Percentiles rank a stretch among this genome's conserved stretches.
phyloP scores from a whole-genome alignment of 2,113 vertebrate species.

The Cinclus cinclus region DNA sequence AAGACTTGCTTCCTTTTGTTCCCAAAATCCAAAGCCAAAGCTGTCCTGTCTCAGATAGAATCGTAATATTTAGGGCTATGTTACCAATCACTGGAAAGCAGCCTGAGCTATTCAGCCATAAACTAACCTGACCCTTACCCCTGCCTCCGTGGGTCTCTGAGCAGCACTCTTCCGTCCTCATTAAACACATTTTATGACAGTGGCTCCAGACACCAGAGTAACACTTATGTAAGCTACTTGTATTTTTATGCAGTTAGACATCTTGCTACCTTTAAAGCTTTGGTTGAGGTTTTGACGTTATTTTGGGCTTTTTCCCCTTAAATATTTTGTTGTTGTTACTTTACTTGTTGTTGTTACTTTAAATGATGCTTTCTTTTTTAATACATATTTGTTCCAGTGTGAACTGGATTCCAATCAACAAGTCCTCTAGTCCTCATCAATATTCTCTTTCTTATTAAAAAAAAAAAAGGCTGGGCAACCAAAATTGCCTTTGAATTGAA shows the following conservation, averaged over 20 bases:
- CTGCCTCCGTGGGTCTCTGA: not conserved
- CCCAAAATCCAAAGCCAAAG: not conserved
- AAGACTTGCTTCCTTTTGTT: not conserved
- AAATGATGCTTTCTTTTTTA: not conserved
- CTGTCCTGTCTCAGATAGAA: not conserved
- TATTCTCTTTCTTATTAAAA: not conserved
- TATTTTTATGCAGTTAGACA: not conserved
- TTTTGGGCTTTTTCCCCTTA: not conserved
- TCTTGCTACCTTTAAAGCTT: not conserved
- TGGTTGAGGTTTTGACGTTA: not conserved
- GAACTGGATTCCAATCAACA: not conserved
- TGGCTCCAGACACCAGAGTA: not conserved
- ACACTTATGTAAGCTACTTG: not conserved
- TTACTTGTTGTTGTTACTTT: not conserved
- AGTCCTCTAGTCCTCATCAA: not conserved
- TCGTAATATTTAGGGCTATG: not conserved
- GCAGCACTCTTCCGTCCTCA: not conserved
- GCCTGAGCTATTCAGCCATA: not conserved
- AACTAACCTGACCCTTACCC: not conserved
- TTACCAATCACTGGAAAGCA: not conserved
- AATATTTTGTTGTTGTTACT: not conserved
- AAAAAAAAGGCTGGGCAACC: not conserved
- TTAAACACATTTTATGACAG: conserved; percentile 1
- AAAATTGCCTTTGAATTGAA: conserved; percentile 7
- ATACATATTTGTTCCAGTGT: not conserved